These are phyloP conservation scores for Naso thynnoides DNA, from an alignment of 2,797 vertebrate genomes.

Conservation along the genomic window DNA sequence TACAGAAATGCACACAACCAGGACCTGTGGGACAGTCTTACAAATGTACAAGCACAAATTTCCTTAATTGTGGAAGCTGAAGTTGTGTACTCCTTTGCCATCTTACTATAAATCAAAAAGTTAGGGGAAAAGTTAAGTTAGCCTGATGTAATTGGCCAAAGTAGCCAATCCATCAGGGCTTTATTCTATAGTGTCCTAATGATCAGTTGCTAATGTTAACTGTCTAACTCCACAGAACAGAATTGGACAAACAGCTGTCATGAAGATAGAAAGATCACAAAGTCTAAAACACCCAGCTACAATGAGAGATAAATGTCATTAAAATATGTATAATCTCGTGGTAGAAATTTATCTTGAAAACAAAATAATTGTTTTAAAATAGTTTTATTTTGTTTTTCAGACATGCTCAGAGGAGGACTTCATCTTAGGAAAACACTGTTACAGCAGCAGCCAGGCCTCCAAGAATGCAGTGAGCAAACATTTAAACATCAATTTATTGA, in stretches of 20 bases:
- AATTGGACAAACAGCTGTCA: not conserved
- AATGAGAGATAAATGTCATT: no score
- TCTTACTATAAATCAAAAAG: not conserved
- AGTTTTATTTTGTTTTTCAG: constrained; percentile 61
- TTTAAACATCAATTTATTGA: not conserved
- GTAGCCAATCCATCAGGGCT: no score
- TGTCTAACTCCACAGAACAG: not conserved
- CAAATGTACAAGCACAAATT: constrained; percentile 73
- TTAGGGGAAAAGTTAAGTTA: no score
- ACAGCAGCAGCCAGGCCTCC: constrained; percentile 78
- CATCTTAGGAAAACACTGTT: constrained; percentile 83
- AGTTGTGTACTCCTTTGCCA: not conserved
- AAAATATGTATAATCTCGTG: no score
- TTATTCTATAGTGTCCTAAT: no score
- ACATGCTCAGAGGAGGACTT: constrained; percentile 88
- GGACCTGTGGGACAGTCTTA: constrained; percentile 86
- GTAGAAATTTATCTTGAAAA: no score
- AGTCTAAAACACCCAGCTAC: no score
- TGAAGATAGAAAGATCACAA: not conserved
- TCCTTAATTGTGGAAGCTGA: not conserved
- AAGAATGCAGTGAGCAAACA: constrained; percentile 83
- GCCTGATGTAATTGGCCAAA: no score
- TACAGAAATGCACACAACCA: constrained; percentile 85
- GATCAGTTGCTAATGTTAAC: no score
- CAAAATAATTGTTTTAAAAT: no score